These are phyloP conservation scores for Hololepta plana DNA, from an alignment of 2,888 invertebrate species.

Conservation along the genomic window DNA sequence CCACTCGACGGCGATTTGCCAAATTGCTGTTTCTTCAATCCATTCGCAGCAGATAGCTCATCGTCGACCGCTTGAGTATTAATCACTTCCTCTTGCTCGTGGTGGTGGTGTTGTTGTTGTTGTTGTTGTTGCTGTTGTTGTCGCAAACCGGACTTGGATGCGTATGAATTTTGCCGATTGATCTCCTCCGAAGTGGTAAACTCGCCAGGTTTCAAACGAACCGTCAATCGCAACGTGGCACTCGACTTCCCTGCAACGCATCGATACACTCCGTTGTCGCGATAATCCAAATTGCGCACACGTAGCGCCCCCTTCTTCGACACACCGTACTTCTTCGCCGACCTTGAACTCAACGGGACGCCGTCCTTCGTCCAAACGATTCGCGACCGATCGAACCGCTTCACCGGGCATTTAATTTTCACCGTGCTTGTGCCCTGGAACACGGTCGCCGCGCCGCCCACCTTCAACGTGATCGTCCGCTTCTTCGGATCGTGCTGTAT, in stretches of 20 bases:
- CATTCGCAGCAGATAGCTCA: too few species aligned
- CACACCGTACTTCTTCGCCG: slow-evolving; percentile 70
- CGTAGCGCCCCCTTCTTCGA: slow-evolving; percentile 82
- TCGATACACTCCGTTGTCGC: slow-evolving; percentile 72
- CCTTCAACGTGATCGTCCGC: slow-evolving; percentile 66
- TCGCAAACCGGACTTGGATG: too few species aligned
- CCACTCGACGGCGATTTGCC: too few species aligned
- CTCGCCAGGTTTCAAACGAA: slow-evolving; percentile 61
- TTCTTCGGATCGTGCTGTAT: slow-evolving; percentile 70
- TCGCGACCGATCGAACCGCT: slow-evolving; percentile 62
- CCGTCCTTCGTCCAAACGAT: slow-evolving; percentile 84
- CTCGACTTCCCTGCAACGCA: slow-evolving; percentile 70
- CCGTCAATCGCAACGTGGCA: slow-evolving; percentile 63
- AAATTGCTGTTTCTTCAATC: too few species aligned
- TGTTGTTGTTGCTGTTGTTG: too few species aligned
- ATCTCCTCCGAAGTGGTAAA: slow-evolving; percentile 69
- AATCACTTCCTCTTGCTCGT: too few species aligned
- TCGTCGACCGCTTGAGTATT: too few species aligned
- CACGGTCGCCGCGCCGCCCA: slow-evolving; percentile 79
- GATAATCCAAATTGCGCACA: slow-evolving; percentile 60
- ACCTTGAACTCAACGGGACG: slow-evolving; percentile 50
- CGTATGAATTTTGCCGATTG: too few species aligned
- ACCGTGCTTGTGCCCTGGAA: slow-evolving; percentile 83
- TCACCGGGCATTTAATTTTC: slow-evolving; percentile 87
- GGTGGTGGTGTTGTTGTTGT: too few species aligned